Evolutionary conservation across 2,888 invertebrate genomes (phyloP), one percentile per base, ranked within the genome.

Genomic region (Sarcophaga carnaria): DNA sequence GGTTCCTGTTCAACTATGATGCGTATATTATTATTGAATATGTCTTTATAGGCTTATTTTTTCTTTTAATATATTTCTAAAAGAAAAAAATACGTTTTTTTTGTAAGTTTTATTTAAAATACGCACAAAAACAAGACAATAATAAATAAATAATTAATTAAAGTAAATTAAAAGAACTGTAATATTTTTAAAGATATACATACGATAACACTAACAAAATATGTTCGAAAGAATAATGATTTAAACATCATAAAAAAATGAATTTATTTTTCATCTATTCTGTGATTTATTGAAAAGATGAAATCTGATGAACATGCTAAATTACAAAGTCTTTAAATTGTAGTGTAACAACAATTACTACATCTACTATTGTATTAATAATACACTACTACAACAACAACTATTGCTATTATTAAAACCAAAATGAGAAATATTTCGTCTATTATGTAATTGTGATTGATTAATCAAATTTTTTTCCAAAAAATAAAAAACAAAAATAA

Each of bases 361-460:
- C 54, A 14, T 14, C 12, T 4, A 54, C 17, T 54, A 54, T 17
- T 22, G 22, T 54, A 54, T 17, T 54, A 54, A 12, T 5, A 1
- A 3, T 54, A 54, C 54, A 12, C 12, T 17, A 37, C 8, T 8
- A 37, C 37, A 37, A 37, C 37, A 37, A 37, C 37, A 37, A 37
- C 37, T 37, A 37, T 49, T 75, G 64, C 59, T 70, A 77, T 64
- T 75, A 81, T n/a, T 63, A 74, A 69, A 82, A 75, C 75, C 54
- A 14, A 27, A 10, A 71, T 27, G 14, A 63, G 62, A 22, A 83
- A 60, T 60, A 72, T 76, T 75, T 72, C 67, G 86, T 86, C 83
- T 80, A 86, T 83, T 86, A 86, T 74, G 60, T 86, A 78, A 83
- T 83, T 86, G 86, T 83, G 86, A 86, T 85, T 78, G 54, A 74